Percentiles rank a stretch among this genome's conserved stretches.
Conservation (phyloP, 2,888 invertebrate genomes). For the Pseudococcus viburni region DNA sequence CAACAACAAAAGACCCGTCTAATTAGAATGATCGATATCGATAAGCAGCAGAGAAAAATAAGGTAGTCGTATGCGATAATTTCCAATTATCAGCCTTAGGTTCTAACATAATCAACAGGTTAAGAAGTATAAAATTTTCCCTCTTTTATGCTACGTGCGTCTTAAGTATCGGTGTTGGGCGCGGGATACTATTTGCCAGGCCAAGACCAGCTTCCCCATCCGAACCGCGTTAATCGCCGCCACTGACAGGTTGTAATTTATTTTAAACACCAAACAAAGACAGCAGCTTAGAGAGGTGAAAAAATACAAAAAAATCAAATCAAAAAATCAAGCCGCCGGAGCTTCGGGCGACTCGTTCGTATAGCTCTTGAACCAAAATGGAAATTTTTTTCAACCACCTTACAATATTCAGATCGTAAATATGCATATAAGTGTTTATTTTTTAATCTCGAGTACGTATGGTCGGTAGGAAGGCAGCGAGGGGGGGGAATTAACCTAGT, state of each 20-base stretch:
- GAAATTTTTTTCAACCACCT: background rate
- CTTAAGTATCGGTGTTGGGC: background rate
- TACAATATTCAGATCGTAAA: background rate
- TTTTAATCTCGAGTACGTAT: background rate
- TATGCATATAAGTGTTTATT: background rate
- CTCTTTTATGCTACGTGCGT: background rate
- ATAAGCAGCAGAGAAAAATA: background rate
- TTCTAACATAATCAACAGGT: constrained; percentile 59
- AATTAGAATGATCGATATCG: constrained; percentile 64
- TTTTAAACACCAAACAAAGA: constrained; percentile 23
- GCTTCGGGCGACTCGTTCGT: background rate
- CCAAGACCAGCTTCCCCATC: background rate
- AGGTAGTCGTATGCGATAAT: constrained; percentile 57
- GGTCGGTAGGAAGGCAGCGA: background rate
- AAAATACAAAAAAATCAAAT: constrained; percentile 42
- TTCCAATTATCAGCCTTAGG: constrained; percentile 62
- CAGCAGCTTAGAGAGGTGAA: constrained; percentile 17
- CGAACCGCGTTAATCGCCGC: background rate
- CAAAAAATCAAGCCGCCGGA: background rate
- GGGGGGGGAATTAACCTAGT: background rate
- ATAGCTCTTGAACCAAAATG: background rate
- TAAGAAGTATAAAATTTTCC: background rate
- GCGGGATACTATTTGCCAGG: background rate
- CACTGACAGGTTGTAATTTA: constrained; percentile 60
- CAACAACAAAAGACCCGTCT: constrained; percentile 60